Evolutionary conservation across 1,140 invertebrate genomes (phyloP).

Genomic region (Drosophila bocqueti): DNA sequence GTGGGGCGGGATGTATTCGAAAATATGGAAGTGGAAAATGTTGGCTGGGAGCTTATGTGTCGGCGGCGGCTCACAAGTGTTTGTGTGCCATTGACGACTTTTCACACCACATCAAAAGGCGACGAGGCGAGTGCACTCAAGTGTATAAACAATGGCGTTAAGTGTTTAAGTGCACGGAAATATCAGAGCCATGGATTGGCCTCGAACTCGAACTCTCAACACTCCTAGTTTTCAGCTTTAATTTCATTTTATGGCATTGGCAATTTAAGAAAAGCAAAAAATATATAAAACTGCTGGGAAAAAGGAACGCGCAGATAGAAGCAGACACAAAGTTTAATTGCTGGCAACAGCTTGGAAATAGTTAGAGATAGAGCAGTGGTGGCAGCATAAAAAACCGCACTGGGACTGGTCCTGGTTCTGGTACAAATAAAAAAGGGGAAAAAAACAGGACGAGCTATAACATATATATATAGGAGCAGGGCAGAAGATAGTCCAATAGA

Average conservation of each 20-base stretch:
- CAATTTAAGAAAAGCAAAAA: constrained; percentile 51
- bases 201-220: constrained; percentile 47
- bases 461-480: constrained; percentile 14
- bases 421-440: background rate
- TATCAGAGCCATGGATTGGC: constrained; percentile 69
- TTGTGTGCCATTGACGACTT: constrained; percentile 68
- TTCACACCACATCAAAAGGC: constrained; percentile 81
- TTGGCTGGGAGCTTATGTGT: constrained; percentile 32
- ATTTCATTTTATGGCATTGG: constrained; percentile 73
- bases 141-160: constrained; percentile 83
- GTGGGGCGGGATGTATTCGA: too few relatives aligned
- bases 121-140: constrained; percentile 76
- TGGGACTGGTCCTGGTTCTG: constrained; percentile 27
- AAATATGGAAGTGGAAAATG: constrained; percentile 28
- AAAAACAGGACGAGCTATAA: constrained; percentile 17
- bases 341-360: constrained; percentile 71
- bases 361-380: constrained; percentile 47
- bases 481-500: constrained; percentile 58
- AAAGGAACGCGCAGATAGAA: constrained; percentile 14
- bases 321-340: constrained; percentile 72
- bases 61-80: constrained; percentile 14
- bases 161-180: constrained; percentile 83
- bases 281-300: background rate
- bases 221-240: constrained; percentile 49
- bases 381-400: constrained; percentile 50